A percentile compares a stretch with the other conserved stretches of the same genome.
Conservation (phyloP, 2,888 invertebrate genomes). For the Idaea aversata region DNA sequence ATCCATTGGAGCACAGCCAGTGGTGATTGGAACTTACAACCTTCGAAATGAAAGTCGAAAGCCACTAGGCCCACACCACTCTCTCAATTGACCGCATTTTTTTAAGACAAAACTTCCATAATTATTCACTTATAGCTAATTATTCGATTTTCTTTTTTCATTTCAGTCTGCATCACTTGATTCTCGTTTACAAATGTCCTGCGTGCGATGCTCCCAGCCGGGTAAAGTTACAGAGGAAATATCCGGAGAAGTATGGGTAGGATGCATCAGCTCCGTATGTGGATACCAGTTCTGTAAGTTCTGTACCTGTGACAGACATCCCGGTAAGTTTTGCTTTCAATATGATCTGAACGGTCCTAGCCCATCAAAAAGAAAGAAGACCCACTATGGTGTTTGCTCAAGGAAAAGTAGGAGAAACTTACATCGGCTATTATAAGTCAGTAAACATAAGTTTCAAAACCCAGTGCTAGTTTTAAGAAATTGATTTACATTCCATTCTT, state of each 20-base stretch:
- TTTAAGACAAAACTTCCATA: neutral
- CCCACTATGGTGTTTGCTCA: slow-evolving; percentile 57
- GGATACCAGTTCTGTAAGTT: slow-evolving; percentile 75
- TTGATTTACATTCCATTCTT: slow-evolving; percentile 58
- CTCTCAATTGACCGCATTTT: too few species aligned
- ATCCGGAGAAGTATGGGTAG: slow-evolving; percentile 76
- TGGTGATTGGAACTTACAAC: too few species aligned
- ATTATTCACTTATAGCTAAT: slow-evolving; percentile 7
- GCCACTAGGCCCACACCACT: too few species aligned
- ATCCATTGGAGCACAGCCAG: too few species aligned
- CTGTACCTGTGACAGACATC: slow-evolving; percentile 67
- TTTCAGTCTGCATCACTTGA: slow-evolving; percentile 68
- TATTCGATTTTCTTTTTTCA: slow-evolving; percentile 10
- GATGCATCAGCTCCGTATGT: slow-evolving; percentile 74
- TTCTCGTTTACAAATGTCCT: slow-evolving; percentile 56
- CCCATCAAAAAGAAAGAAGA: slow-evolving; percentile 73
- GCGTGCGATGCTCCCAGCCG: slow-evolving; percentile 65
- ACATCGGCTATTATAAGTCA: slow-evolving; percentile 59
- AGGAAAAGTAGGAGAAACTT: slow-evolving; percentile 70
- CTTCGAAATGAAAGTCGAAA: too few species aligned
- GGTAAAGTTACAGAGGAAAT: slow-evolving; percentile 67
- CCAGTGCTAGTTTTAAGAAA: slow-evolving; percentile 44
- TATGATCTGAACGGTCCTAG: slow-evolving; percentile 72
- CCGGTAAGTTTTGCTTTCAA: slow-evolving; percentile 62
- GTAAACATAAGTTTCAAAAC: slow-evolving; percentile 34